These are phyloP conservation scores for Aphelocoma coerulescens DNA, from an alignment of 2,113 vertebrate genomes.

Conservation along the genomic window DNA sequence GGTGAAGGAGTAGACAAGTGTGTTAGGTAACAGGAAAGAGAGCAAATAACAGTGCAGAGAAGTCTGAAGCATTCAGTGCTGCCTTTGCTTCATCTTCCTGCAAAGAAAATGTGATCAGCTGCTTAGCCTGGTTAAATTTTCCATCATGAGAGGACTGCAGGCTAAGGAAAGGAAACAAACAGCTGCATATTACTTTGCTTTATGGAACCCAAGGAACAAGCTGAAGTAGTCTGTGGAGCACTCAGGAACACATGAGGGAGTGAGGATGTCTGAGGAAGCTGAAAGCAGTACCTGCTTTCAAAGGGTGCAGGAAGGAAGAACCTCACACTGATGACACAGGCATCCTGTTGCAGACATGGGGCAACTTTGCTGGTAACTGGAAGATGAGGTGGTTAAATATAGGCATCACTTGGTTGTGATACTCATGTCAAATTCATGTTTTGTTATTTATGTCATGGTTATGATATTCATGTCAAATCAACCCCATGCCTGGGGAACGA, in stretches of 20 bases:
- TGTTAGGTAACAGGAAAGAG: not conserved
- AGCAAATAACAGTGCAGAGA: not conserved
- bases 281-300: not conserved
- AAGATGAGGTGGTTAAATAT: not conserved
- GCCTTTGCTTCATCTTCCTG: not conserved
- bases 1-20: not conserved
- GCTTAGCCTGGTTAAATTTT: not conserved
- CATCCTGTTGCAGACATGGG: not conserved
- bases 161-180: not conserved
- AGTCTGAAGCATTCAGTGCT: not conserved
- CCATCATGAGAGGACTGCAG: not conserved
- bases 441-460: not conserved
- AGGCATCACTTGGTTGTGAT: not conserved
- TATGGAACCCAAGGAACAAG: not conserved
- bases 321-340: not conserved
- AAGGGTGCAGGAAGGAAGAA: not conserved
- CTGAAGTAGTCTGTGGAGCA: not conserved
- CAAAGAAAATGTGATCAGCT: not conserved
- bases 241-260: not conserved
- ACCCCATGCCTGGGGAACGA: not conserved
- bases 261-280: not conserved
- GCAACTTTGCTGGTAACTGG: not conserved
- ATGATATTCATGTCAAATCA: not conserved
- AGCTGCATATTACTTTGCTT: not conserved
- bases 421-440: not conserved